Percentiles rank a stretch among this genome's conserved stretches.
These are phyloP conservation scores for Threskiornis aethiopicus DNA, from an alignment of 2,797 vertebrate species.

Conservation along the genomic window DNA sequence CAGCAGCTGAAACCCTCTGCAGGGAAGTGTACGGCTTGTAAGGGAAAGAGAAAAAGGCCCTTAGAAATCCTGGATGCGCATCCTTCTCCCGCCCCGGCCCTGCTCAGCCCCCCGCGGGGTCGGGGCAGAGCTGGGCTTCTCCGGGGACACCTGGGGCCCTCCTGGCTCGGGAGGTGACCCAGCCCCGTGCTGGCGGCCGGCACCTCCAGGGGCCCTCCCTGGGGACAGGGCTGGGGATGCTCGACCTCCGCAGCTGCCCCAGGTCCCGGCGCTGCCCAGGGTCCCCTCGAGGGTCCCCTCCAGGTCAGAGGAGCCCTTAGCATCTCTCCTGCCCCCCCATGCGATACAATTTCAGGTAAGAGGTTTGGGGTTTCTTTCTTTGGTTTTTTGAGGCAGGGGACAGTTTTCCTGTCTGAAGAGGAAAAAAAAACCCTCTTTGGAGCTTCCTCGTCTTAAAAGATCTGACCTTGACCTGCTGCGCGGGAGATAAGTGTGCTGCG, in stretches of 20 bases:
- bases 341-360: not conserved
- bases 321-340: not conserved
- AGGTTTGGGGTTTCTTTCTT: not conserved
- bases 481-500: not conserved
- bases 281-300: not conserved
- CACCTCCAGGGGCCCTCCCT: not conserved
- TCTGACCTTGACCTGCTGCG: not conserved
- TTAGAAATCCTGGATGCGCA: rapidly evolving
- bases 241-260: not conserved
- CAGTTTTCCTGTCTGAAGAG: not conserved
- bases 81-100: not conserved
- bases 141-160: not conserved
- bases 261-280: not conserved
- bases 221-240: not conserved
- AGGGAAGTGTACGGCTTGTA: rapidly evolving
- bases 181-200: rapidly evolving
- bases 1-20: not conserved
- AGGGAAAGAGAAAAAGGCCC: not conserved
- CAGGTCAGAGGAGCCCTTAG: not conserved
- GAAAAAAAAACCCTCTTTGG: not conserved
- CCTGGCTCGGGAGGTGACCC: not conserved
- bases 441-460: not conserved
- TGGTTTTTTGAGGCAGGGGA: not conserved
- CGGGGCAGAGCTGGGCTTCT: not conserved
- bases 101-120: rapidly evolving